Evolutionary conservation across 1,140 invertebrate species (phyloP).

Genomic region (Meloidogyne exigua): DNA sequence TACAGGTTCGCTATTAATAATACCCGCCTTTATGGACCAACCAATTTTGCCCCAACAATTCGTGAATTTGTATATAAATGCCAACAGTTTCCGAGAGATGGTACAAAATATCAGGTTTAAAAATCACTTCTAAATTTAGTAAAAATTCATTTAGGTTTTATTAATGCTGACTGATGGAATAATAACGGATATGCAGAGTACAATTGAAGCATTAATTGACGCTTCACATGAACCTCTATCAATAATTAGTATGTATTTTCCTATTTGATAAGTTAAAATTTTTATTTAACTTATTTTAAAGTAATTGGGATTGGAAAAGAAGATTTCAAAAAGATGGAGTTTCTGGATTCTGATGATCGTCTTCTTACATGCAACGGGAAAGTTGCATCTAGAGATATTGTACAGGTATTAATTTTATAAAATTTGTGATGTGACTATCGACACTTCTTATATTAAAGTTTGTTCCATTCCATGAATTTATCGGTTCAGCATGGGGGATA

Average conservation of each 20-base stretch:
- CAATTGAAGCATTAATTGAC: constrained; percentile 68
- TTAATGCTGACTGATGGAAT: constrained; percentile 73
- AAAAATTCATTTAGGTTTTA: constrained; percentile 64
- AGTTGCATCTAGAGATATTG: constrained; percentile 37
- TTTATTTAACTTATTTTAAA: constrained; percentile 23
- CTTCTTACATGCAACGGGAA: constrained; percentile 31
- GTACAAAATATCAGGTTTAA: constrained; percentile 63
- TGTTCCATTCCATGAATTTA: constrained; percentile 55
- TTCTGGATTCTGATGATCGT: constrained; percentile 36
- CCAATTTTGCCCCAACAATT: constrained; percentile 72
- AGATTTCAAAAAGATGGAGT: constrained; percentile 52
- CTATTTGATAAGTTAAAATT: constrained; percentile 12
- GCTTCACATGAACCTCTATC: constrained; percentile 21
- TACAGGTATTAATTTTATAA: too few relatives aligned
- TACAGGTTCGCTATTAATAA: constrained; percentile 65
- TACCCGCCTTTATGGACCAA: constrained; percentile 71
- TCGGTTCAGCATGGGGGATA: constrained; percentile 30
- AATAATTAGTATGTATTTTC: constrained; percentile 1
- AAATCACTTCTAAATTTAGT: not conserved
- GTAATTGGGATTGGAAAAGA: constrained; percentile 51
- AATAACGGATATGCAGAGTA: constrained; percentile 72
- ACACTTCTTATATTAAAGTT: constrained; percentile 32
- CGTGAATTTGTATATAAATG: constrained; percentile 67
- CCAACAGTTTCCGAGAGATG: constrained; percentile 64
- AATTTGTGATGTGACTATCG: not conserved